Percentiles rank a stretch among this genome's conserved stretches.
phyloP scores from a whole-genome alignment of 2,888 invertebrate species.

The Gastrophysa polygoni region DNA sequence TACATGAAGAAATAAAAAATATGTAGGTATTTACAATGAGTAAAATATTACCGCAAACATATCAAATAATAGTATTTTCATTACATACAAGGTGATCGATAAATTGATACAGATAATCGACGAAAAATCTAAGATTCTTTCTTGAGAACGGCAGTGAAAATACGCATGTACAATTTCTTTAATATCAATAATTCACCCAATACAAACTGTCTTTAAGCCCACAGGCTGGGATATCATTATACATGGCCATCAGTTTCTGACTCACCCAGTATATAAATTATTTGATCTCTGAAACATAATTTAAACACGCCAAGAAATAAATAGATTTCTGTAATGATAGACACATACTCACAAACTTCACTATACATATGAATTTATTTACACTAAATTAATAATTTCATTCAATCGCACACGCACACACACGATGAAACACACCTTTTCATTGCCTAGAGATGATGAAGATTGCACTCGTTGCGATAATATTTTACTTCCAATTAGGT shows the following conservation, averaged over 20 bases:
- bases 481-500: conserved; percentile 51
- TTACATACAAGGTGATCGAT: conserved; percentile 15
- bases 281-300: conserved; percentile 24
- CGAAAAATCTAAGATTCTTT: not conserved
- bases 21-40: conserved; percentile 38
- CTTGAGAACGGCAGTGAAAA: not conserved
- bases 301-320: conserved; percentile 28
- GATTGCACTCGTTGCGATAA: conserved; percentile 55
- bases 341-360: conserved; percentile 26
- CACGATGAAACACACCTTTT: conserved; percentile 25
- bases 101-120: conserved; percentile 1
- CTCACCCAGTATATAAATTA: conserved; percentile 2
- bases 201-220: not conserved
- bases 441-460: conserved; percentile 26
- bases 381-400: conserved; percentile 35
- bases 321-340: conserved; percentile 21
- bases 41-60: conserved; percentile 55
- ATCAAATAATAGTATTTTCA: conserved; percentile 3
- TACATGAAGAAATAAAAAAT: conserved; percentile 28
- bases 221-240: not conserved
- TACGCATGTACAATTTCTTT: not conserved
- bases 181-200: not conserved
- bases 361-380: conserved; percentile 32
- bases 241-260: not conserved
- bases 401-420: conserved; percentile 41